Conservation (phyloP, 2,888 invertebrate species). For the Tetrapedia diversipes region DNA sequence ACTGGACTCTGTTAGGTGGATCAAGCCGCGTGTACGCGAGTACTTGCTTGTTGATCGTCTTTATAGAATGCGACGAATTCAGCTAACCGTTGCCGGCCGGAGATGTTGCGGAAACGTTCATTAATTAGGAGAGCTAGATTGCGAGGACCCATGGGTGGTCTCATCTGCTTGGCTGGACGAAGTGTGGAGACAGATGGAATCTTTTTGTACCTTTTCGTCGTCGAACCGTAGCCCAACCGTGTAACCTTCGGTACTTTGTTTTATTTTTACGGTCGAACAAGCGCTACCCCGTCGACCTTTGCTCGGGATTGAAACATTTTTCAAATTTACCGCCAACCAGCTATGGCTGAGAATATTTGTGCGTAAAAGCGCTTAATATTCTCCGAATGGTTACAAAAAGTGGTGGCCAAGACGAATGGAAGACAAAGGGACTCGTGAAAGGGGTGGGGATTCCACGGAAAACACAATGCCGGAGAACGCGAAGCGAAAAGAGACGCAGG, state of each 20-base stretch:
- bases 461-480: conserved; percentile 9
- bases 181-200: conserved; percentile 18
- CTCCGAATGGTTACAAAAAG: background rate
- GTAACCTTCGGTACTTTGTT: background rate
- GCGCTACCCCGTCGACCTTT: background rate
- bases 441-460: conserved; percentile 21
- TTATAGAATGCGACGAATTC: background rate
- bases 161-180: conserved; percentile 10
- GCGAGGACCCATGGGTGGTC: conserved; percentile 57
- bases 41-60: background rate
- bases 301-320: background rate
- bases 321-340: background rate
- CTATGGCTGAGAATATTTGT: background rate
- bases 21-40: background rate
- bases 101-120: conserved; percentile 39
- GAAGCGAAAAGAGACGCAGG: conserved; percentile 32
- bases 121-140: conserved; percentile 56
- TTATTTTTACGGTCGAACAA: background rate
- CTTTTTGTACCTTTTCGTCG: conserved; percentile 21
- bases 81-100: too few relatives aligned
- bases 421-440: conserved; percentile 19
- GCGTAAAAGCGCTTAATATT: too few relatives aligned
- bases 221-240: conserved; percentile 12
- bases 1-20: background rate
- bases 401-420: background rate